phyloP scores from a whole-genome alignment of 2,797 vertebrate genomes.

The Gadopsis bispinosus region DNA sequence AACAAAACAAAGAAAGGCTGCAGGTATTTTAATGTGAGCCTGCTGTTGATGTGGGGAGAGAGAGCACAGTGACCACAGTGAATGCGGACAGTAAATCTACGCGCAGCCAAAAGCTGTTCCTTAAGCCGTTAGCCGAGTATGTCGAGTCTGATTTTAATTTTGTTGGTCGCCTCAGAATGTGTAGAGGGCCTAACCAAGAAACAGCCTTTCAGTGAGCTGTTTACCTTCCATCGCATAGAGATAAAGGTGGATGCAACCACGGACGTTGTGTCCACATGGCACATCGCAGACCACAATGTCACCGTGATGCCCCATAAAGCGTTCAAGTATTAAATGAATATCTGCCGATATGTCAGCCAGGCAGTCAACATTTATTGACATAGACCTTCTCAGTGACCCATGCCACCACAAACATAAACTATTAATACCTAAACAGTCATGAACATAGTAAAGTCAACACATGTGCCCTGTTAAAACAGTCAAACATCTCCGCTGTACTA shows the following conservation, averaged over 20 bases:
- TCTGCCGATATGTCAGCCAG: neutral
- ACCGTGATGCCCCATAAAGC: neutral
- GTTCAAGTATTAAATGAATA: neutral
- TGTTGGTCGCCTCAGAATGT: too few species aligned
- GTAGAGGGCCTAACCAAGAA: too few species aligned
- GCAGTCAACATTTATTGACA: neutral
- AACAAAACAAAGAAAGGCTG: too few species aligned
- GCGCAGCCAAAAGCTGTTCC: too few species aligned
- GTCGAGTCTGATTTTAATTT: too few species aligned
- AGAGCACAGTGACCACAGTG: too few species aligned
- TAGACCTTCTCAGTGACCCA: neutral
- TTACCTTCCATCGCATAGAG: neutral
- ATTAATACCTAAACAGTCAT: neutral
- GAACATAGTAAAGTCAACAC: too few species aligned
- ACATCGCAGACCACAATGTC: neutral
- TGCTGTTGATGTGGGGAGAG: too few species aligned
- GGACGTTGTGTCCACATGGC: neutral
- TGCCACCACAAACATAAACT: constrained; percentile 3
- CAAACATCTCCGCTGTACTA: neutral
- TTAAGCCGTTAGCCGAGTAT: too few species aligned
- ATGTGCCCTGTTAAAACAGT: neutral
- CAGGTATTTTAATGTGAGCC: too few species aligned
- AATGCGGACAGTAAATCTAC: too few species aligned
- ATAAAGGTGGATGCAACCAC: neutral
- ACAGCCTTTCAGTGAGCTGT: too few species aligned